Evolutionary conservation across 1,140 invertebrate species (phyloP).

Genomic region (Adelges cooleyi): DNA sequence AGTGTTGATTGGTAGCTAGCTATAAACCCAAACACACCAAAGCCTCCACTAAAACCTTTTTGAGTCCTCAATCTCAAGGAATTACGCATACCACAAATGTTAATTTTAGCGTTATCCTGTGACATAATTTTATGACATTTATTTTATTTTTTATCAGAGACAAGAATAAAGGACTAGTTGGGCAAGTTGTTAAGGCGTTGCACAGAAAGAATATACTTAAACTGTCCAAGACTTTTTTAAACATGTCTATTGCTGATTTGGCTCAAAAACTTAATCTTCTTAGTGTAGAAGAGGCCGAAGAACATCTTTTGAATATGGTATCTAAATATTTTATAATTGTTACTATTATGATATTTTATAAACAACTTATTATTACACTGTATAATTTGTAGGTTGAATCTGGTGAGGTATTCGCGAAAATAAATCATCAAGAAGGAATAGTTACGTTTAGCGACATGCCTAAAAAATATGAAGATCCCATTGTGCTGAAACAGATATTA

Average conservation of each 20-base stretch:
- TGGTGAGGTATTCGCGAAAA: conserved; percentile 91
- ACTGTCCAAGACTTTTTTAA: conserved; percentile 93
- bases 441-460: conserved; percentile 92
- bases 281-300: conserved; percentile 76
- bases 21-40: too few relatives aligned
- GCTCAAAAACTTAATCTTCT: conserved; percentile 77
- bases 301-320: conserved; percentile 91
- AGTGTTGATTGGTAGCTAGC: too few relatives aligned
- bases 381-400: conserved; percentile 72
- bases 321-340: conserved; percentile 31
- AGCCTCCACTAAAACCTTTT: too few relatives aligned
- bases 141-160: too few relatives aligned
- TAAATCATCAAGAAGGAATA: conserved; percentile 98
- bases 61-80: too few relatives aligned
- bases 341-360: background rate
- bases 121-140: too few relatives aligned
- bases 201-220: conserved; percentile 96
- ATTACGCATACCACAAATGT: too few relatives aligned
- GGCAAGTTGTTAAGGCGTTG: conserved; percentile 74
- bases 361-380: conserved; percentile 3
- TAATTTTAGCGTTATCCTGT: too few relatives aligned
- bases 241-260: conserved; percentile 84
- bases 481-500: conserved; percentile 74
- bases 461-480: conserved; percentile 82
- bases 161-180: conserved; percentile 66